A percentile compares a stretch with the other conserved stretches of the same genome.
Evolutionary conservation across 2,797 vertebrate species (phyloP).

Genomic region (Crenuchus spilurus): DNA sequence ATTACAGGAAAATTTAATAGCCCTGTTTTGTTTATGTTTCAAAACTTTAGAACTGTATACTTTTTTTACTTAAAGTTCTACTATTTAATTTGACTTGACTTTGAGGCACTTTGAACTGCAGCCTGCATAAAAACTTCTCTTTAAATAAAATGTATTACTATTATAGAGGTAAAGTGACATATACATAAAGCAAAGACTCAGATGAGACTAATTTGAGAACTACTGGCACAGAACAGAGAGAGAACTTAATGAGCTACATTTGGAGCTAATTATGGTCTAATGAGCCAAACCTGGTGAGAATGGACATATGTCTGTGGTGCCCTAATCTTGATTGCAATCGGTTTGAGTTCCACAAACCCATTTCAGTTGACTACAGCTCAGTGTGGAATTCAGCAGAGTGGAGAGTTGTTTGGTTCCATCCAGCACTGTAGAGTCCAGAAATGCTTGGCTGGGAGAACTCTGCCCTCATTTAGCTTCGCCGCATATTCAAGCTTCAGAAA

Average conservation of each 20-base stretch:
- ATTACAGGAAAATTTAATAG: too few relatives aligned
- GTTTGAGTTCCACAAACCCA: neutral
- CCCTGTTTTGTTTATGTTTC: too few relatives aligned
- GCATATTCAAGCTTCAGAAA: conserved; percentile 15
- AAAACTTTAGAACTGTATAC: too few relatives aligned
- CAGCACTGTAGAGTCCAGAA: neutral
- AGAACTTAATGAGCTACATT: conserved; percentile 15
- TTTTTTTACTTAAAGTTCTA: too few relatives aligned
- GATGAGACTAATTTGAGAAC: conserved; percentile 17
- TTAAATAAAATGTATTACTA: too few relatives aligned
- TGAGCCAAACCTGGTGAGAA: conserved; percentile 2
- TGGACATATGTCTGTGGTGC: conserved; percentile 7
- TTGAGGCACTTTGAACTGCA: too few relatives aligned
- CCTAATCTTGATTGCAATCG: neutral
- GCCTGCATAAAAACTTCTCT: too few relatives aligned
- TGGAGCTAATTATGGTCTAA: conserved; percentile 13
- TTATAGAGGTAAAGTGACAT: too few relatives aligned
- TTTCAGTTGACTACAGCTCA: neutral
- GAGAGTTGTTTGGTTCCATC: conserved; percentile 12
- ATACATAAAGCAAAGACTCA: conserved; percentile 5
- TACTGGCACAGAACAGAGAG: conserved; percentile 11
- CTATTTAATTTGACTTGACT: too few relatives aligned
- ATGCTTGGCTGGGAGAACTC: neutral
- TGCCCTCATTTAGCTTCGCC: neutral
- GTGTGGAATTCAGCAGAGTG: neutral